Evolutionary conservation across 2,888 invertebrate genomes (phyloP).

Genomic region (Hanleya hanleyi): DNA sequence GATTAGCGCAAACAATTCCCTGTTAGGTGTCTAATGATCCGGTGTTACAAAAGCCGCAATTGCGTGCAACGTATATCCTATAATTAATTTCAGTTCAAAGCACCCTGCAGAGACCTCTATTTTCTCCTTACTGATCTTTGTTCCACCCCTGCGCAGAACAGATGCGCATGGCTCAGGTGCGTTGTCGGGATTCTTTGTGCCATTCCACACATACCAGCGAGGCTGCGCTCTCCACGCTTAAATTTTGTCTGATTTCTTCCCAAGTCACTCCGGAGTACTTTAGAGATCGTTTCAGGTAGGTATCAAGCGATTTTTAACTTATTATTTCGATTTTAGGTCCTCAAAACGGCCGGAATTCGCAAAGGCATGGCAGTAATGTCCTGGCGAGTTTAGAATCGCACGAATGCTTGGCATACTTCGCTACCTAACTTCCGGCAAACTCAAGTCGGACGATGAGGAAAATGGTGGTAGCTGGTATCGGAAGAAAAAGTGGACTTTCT

Average conservation of each 20-base stretch:
- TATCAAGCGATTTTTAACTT: constrained; percentile 38
- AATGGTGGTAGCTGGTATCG: neutral
- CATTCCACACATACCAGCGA: constrained; percentile 95
- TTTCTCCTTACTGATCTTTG: constrained; percentile 30
- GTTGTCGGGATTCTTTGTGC: constrained; percentile 98
- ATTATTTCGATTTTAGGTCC: constrained; percentile 31
- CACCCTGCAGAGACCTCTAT: too few species aligned
- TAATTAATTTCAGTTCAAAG: too few species aligned
- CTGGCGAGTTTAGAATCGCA: constrained; percentile 71
- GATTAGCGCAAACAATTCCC: too few species aligned
- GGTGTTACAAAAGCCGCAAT: too few species aligned
- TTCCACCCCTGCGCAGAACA: constrained; percentile 64
- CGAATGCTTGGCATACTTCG: constrained; percentile 73
- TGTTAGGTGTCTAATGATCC: too few species aligned
- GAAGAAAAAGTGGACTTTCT: constrained; percentile 6
- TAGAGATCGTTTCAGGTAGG: constrained; percentile 80
- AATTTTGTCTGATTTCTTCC: constrained; percentile 67
- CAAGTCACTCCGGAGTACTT: constrained; percentile 79
- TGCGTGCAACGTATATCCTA: too few species aligned
- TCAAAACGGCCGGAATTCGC: constrained; percentile 41
- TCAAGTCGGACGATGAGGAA: neutral
- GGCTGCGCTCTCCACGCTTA: constrained; percentile 69
- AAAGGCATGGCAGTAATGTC: constrained; percentile 64
- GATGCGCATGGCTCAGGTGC: constrained; percentile 76
- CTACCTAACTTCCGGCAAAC: constrained; percentile 68